Evolutionary conservation across 2,113 vertebrate genomes (phyloP), one percentile per base, ranked within the genome.

Genomic region (Donacobius atricapilla): DNA sequence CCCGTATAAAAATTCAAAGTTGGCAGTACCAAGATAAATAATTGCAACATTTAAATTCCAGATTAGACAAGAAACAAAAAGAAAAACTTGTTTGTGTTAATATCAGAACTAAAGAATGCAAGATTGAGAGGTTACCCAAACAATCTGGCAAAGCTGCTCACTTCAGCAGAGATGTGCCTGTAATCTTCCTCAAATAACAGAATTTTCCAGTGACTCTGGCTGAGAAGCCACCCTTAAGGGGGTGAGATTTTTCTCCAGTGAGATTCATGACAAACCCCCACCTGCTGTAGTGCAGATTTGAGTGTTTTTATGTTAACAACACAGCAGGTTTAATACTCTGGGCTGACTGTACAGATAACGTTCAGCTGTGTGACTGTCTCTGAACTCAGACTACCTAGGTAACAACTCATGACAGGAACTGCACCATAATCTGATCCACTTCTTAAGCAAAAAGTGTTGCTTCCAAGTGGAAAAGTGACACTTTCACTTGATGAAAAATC

Each of bases 41-140:
- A 48, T 39, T 89, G 23, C 40, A 54, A 27, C 15, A 13, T 28
- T 85, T 57, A 76, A 76, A 8, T 84, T 84, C 31, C 61, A 61
- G 44, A 84, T 84, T 60, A 81, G 79, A 86, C 47, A 70, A 57
- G 51, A 92, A 80, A 80, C 19, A 7, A 73, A 45, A 81, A 65
- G 14, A 82, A n/a, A 35, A 66, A 76, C 54, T 91, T 27, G 33
- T 44, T 60, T 83, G 48, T 50, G 40, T 84, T 91, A 87, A 40
- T 88, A 78, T 83, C 64, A 90, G 54, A 88, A 70, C 56, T 83
- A 75, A 92, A 83, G 85, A 91, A 94, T 86, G 79, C 22, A 66
- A 76, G 58, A 83, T 80, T n/a, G 73, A 91, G 85, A 80, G 3
- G 7, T 72, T 65, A 50, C 66, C 70, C 51, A 88, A 77, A 87